Conservation (phyloP, 1,140 invertebrate genomes). For the Drosophila mauritiana region DNA sequence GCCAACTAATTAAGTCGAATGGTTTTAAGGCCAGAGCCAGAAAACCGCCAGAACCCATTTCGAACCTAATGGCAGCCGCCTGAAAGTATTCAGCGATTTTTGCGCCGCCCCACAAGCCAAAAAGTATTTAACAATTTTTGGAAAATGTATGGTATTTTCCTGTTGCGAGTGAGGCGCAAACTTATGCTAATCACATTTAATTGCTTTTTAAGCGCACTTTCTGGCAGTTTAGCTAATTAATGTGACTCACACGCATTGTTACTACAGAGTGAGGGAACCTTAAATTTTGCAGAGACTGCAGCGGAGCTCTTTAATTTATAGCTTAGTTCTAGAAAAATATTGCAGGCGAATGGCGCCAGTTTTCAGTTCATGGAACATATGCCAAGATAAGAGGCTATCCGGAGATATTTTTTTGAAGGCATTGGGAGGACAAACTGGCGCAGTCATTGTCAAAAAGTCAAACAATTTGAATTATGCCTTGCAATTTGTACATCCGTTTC, state of each 20-base stretch:
- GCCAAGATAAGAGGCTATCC: conserved; percentile 60
- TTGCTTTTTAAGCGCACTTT: conserved; percentile 84
- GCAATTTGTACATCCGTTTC: conserved; percentile 83
- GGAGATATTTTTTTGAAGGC: neutral
- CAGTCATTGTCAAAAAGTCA: conserved; percentile 80
- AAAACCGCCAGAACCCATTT: conserved; percentile 47
- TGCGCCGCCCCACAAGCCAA: conserved; percentile 6
- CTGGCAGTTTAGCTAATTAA: conserved; percentile 72
- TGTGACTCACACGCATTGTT: conserved; percentile 67
- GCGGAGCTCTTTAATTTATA: conserved; percentile 41
- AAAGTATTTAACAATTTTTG: conserved; percentile 62
- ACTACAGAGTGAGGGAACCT: conserved; percentile 12
- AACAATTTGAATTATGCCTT: conserved; percentile 84
- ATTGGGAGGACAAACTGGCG: conserved; percentile 44
- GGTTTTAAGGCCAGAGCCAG: conserved; percentile 40
- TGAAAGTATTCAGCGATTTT: conserved; percentile 21
- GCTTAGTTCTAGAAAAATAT: conserved; percentile 17
- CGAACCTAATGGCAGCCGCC: conserved; percentile 33
- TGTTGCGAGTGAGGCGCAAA: conserved; percentile 41
- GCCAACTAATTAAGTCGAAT: conserved; percentile 83
- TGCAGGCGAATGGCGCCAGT: conserved; percentile 51
- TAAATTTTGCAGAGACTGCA: conserved; percentile 33
- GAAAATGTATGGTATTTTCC: conserved; percentile 18
- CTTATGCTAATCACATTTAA: conserved; percentile 84
- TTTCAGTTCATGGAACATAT: conserved; percentile 34